These are phyloP conservation scores for Paradisaea rubra DNA, from an alignment of 2,113 vertebrate genomes.

Conservation along the genomic window DNA sequence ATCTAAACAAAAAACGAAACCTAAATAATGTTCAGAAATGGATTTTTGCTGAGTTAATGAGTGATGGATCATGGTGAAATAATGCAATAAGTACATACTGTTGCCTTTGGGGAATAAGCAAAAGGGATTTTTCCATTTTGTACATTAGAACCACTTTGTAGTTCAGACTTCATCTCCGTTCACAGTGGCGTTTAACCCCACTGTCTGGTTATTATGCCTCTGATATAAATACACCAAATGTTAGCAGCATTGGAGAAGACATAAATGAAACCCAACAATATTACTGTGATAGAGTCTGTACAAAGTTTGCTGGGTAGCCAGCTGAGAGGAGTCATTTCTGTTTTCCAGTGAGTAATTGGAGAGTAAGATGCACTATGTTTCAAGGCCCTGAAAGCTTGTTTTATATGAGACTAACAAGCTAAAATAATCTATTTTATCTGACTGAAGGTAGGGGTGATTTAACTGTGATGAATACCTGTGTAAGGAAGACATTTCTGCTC, in stretches of 20 bases:
- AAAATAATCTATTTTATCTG: background rate
- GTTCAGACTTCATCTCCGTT: background rate
- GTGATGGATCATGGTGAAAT: background rate
- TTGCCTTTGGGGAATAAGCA: background rate
- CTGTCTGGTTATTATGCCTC: background rate
- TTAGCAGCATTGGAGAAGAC: background rate
- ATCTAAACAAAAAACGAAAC: slow-evolving; percentile 1
- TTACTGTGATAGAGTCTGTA: background rate
- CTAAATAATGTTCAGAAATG: background rate
- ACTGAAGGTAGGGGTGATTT: background rate
- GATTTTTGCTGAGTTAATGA: slow-evolving; percentile 16
- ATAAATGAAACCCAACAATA: background rate
- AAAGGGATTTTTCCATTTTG: background rate
- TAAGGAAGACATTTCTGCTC: background rate
- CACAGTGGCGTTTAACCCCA: background rate
- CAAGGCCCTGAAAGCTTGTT: background rate
- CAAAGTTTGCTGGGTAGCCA: background rate
- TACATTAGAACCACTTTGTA: slow-evolving; percentile 8
- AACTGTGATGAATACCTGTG: background rate
- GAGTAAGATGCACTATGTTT: background rate
- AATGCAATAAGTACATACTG: background rate
- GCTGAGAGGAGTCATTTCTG: background rate
- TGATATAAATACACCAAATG: background rate
- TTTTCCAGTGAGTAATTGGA: background rate
- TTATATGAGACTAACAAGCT: slow-evolving; percentile 12